Conservation (phyloP, 2,888 invertebrate species). For the Apeira syringaria region DNA sequence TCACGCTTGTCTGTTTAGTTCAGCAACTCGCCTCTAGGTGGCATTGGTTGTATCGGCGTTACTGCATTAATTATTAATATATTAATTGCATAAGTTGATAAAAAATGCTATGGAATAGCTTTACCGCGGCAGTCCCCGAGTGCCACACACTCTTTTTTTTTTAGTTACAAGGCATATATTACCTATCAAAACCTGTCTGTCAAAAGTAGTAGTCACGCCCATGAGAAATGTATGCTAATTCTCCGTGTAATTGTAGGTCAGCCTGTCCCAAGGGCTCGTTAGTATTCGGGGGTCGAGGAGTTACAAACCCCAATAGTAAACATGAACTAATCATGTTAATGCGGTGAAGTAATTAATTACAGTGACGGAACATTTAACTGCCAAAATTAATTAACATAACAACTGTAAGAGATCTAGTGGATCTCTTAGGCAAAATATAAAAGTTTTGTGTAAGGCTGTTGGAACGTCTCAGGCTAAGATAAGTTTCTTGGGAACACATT, state of each 20-base stretch:
- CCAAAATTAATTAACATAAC: conserved; percentile 15
- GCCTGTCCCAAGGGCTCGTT: conserved; percentile 10
- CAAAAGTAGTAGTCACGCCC: conserved; percentile 4
- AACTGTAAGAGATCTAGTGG: conserved; percentile 1
- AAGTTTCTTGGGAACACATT: too few relatives aligned
- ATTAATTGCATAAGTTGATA: too few relatives aligned
- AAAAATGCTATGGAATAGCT: too few relatives aligned
- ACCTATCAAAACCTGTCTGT: conserved; percentile 1
- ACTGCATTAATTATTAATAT: too few relatives aligned
- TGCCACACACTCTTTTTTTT: too few relatives aligned
- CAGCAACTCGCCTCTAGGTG: too few relatives aligned
- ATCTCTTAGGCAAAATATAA: neutral
- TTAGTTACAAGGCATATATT: too few relatives aligned
- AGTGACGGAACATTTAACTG: conserved; percentile 22
- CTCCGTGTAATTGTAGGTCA: conserved; percentile 17
- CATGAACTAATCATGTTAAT: conserved; percentile 33
- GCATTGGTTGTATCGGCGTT: too few relatives aligned
- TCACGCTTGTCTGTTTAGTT: too few relatives aligned
- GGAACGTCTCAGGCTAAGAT: too few relatives aligned
- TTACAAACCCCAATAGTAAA: conserved; percentile 26
- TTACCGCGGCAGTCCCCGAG: too few relatives aligned
- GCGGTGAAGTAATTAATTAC: conserved; percentile 30
- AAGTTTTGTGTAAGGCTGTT: too few relatives aligned
- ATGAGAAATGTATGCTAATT: conserved; percentile 13
- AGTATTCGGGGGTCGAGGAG: conserved; percentile 8